phyloP scores from a whole-genome alignment of 2,113 vertebrate genomes.

The Plecotus auritus region DNA sequence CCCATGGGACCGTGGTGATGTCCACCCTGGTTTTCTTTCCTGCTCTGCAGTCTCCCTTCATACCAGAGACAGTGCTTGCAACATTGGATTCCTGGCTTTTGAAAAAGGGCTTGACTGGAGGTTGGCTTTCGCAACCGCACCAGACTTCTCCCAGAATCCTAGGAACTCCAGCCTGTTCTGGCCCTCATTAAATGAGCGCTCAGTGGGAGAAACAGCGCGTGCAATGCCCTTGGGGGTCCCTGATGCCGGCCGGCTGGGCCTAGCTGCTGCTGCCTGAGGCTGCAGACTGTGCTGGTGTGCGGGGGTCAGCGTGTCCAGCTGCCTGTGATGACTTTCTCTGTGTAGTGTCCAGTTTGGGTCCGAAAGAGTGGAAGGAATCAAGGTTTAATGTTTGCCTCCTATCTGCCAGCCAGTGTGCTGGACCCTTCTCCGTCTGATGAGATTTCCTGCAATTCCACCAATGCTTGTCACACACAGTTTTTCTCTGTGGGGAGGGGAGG shows the following conservation, averaged over 20 bases:
- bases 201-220: background rate
- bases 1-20: background rate
- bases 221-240: background rate
- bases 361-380: background rate
- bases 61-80: constrained; percentile 10
- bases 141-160: background rate
- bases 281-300: background rate
- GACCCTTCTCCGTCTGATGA: background rate
- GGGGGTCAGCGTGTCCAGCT: background rate
- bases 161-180: background rate
- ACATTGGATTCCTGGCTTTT: constrained; percentile 14
- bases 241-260: background rate
- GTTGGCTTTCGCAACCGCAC: background rate
- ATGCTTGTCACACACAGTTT: background rate
- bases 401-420: background rate
- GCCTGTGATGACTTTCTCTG: background rate
- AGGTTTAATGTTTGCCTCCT: background rate
- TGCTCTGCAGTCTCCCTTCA: background rate
- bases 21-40: background rate
- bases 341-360: background rate
- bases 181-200: background rate
- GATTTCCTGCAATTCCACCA: background rate
- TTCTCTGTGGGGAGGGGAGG: background rate
- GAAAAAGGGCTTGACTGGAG: background rate
- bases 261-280: background rate